Percentiles rank a stretch among this genome's conserved stretches.
Conservation (phyloP, 2,113 vertebrate species). For the Microtus pennsylvanicus region DNA sequence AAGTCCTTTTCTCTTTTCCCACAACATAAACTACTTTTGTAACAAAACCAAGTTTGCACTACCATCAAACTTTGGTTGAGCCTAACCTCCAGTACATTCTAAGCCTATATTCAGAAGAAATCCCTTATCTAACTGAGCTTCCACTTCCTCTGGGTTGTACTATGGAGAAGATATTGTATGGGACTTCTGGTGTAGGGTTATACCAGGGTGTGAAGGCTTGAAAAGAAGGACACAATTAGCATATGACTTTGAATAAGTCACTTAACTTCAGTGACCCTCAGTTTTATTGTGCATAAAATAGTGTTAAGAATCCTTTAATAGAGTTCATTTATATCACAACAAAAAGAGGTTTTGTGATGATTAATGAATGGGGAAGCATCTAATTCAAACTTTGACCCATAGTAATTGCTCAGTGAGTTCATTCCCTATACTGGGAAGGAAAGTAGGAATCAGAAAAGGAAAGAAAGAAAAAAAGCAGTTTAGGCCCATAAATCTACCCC, state of each 20-base stretch:
- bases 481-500: constrained; percentile 60
- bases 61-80: neutral
- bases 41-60: neutral
- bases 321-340: neutral
- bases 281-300: constrained; percentile 10
- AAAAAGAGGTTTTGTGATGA: constrained; percentile 6
- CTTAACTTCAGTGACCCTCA: neutral
- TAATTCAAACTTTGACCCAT: neutral
- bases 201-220: neutral
- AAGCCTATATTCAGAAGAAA: neutral
- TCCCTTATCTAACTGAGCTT: neutral
- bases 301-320: neutral
- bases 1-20: constrained; percentile 20
- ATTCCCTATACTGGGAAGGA: neutral
- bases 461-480: constrained; percentile 1
- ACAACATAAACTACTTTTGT: neutral
- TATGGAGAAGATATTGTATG: neutral
- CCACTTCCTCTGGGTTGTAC: neutral
- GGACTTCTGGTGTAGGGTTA: neutral
- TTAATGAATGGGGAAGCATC: constrained; percentile 13
- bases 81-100: neutral
- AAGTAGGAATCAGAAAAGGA: neutral
- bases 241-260: neutral
- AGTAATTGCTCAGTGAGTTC: neutral
- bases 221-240: neutral